Percentiles rank a stretch among this genome's conserved stretches.
Conservation (phyloP, 1,140 invertebrate genomes). For the Rhagoletis zephyria region DNA sequence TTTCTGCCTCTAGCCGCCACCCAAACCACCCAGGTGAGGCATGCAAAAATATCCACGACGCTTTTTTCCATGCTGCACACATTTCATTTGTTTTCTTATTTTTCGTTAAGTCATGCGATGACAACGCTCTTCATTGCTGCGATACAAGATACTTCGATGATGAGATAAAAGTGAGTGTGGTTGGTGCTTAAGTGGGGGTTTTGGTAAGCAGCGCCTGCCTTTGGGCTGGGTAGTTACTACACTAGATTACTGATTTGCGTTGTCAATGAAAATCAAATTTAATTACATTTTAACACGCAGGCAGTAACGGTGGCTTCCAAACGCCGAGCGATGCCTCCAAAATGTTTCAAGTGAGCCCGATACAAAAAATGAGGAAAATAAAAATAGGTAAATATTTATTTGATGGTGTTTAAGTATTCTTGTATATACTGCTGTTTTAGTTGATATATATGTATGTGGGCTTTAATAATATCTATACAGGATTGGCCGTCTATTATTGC, state of each 20-base stretch:
- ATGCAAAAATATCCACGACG: neutral
- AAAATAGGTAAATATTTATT: no score
- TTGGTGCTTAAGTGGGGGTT: neutral
- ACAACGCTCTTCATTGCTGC: conserved; percentile 49
- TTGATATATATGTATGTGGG: no score
- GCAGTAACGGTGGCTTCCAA: neutral
- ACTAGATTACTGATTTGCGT: conserved; percentile 54
- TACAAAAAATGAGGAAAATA: no score
- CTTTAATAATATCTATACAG: no score
- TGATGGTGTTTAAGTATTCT: no score
- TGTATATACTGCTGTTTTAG: no score
- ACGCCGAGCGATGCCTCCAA: neutral
- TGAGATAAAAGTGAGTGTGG: neutral
- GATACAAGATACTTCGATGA: neutral
- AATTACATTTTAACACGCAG: conserved; percentile 68
- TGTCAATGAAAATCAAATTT: conserved; percentile 63
- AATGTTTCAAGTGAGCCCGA: no score
- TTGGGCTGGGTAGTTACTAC: neutral
- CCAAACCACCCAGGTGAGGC: neutral
- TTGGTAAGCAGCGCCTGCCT: neutral
- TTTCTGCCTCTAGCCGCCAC: neutral
- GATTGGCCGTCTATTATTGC: no score
- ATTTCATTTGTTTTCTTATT: conserved; percentile 20
- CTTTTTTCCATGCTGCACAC: neutral
- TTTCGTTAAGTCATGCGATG: conserved; percentile 54